Evolutionary conservation across 2,113 vertebrate species (phyloP).

Genomic region (Elephantulus edwardii): DNA sequence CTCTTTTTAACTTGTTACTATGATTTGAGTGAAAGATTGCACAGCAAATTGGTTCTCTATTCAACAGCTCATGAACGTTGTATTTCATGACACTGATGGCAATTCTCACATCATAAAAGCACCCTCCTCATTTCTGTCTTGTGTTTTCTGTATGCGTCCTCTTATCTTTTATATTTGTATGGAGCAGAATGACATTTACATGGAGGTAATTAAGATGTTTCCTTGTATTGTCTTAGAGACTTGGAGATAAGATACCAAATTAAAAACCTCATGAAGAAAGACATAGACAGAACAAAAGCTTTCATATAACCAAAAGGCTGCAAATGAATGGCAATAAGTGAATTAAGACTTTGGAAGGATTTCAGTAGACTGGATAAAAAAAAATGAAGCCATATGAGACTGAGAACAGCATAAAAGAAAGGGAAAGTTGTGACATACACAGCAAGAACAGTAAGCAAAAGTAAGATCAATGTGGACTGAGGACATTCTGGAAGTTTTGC

Average conservation of each 20-base stretch:
- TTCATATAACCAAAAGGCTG: not conserved
- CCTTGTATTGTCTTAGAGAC: conserved; percentile 2
- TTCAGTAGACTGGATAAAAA: conserved; percentile 22
- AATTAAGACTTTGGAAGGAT: conserved; percentile 1
- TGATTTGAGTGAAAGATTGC: no score
- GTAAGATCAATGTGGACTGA: not conserved
- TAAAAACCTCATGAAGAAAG: not conserved
- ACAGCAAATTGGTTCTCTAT: no score
- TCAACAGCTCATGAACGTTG: no score
- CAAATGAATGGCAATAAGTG: not conserved
- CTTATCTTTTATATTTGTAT: not conserved
- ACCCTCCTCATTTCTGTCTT: no score
- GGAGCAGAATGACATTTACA: conserved; percentile 18
- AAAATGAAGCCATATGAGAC: not conserved
- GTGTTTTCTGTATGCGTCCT: no score
- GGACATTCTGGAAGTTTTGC: not conserved
- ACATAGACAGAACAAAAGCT: not conserved
- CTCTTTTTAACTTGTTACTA: no score
- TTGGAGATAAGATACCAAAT: conserved; percentile 24
- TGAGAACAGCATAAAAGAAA: not conserved
- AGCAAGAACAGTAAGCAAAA: not conserved
- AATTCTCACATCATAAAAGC: no score
- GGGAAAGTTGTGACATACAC: not conserved
- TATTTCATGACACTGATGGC: no score
- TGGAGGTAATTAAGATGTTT: conserved; percentile 1